Percentiles rank a stretch among this genome's conserved stretches.
These are phyloP conservation scores for Neodiprion lecontei DNA, from an alignment of 1,140 invertebrate species.

Conservation along the genomic window DNA sequence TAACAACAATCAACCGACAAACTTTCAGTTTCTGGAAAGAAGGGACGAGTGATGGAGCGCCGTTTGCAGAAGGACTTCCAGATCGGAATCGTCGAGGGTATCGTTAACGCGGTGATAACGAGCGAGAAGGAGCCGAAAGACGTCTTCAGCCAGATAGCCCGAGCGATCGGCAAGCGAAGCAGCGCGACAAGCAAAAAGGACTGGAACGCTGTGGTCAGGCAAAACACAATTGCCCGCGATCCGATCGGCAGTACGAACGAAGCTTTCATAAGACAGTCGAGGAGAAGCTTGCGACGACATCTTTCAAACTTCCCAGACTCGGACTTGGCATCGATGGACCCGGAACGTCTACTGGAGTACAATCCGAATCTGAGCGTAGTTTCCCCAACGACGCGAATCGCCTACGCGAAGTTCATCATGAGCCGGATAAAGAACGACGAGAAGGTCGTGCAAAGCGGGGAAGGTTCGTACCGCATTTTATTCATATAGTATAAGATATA, in stretches of 20 bases:
- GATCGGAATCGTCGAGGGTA: slow-evolving; percentile 84
- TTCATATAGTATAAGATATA: neutral
- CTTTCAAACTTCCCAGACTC: slow-evolving; percentile 69
- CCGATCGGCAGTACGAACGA: slow-evolving; percentile 80
- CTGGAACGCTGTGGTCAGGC: slow-evolving; percentile 83
- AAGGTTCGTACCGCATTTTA: neutral
- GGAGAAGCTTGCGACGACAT: slow-evolving; percentile 73
- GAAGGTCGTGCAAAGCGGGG: slow-evolving; percentile 39
- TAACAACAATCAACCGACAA: no score
- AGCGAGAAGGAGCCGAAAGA: slow-evolving; percentile 74
- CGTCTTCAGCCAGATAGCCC: slow-evolving; percentile 81
- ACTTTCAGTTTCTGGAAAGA: slow-evolving; percentile 75
- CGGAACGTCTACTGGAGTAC: slow-evolving; percentile 75
- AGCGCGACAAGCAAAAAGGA: slow-evolving; percentile 71
- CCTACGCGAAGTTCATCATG: slow-evolving; percentile 87
- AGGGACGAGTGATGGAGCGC: slow-evolving; percentile 83
- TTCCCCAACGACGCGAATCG: slow-evolving; percentile 76
- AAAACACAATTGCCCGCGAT: slow-evolving; percentile 71
- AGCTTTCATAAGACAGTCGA: slow-evolving; percentile 66
- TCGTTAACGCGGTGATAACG: slow-evolving; percentile 76
- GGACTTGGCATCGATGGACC: slow-evolving; percentile 68
- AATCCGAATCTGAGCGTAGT: slow-evolving; percentile 80
- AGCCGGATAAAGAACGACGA: slow-evolving; percentile 68
- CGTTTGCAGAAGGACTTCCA: slow-evolving; percentile 89
- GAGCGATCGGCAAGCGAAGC: slow-evolving; percentile 74